A percentile compares a stretch with the other conserved stretches of the same genome.
These are phyloP conservation scores for Anas georgica DNA, from an alignment of 2,797 vertebrate genomes.

Conservation along the genomic window DNA sequence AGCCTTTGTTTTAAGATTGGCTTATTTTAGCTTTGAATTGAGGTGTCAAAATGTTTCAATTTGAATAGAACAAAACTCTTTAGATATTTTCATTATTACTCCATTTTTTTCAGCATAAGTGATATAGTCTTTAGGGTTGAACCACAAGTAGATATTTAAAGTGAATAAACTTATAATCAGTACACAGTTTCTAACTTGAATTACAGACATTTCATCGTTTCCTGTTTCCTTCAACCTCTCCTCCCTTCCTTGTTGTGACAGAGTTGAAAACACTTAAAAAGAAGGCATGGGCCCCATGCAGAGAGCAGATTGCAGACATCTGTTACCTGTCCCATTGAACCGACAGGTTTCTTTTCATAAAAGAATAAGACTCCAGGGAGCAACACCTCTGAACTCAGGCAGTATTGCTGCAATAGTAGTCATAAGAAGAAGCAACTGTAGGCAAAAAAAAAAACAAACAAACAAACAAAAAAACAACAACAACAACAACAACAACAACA, in stretches of 20 bases:
- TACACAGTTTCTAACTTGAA: background rate
- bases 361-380: background rate
- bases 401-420: background rate
- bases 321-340: conserved; percentile 33
- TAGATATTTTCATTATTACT: background rate
- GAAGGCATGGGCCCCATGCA: background rate
- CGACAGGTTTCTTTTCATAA: background rate
- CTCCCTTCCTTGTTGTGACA: background rate
- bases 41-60: background rate
- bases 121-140: background rate
- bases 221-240: background rate
- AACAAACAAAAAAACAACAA: no score
- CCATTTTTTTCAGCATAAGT: background rate
- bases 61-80: background rate
- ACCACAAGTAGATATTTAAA: background rate
- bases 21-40: background rate
- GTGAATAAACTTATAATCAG: background rate
- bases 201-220: background rate
- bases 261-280: background rate
- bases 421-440: background rate
- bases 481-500: no score
- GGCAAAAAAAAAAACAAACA: background rate
- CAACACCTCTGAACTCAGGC: background rate
- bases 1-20: background rate
- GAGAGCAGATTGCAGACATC: conserved; percentile 46